These are phyloP conservation scores for Calcarius lapponicus DNA, from an alignment of 2,797 vertebrate species.

Conservation along the genomic window DNA sequence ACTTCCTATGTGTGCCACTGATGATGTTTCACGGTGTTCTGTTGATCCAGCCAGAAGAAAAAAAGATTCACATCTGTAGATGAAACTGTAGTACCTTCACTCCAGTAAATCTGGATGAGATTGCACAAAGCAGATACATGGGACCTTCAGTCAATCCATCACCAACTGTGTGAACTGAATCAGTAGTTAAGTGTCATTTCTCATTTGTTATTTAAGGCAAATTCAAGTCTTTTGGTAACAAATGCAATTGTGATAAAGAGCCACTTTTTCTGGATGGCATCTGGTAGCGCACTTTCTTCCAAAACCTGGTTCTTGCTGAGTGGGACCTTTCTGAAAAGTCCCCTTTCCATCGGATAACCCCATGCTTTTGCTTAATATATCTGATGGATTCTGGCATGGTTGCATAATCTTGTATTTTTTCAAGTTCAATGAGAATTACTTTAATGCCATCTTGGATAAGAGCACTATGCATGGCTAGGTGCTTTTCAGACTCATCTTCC, in stretches of 20 bases:
- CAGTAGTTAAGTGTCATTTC: background rate
- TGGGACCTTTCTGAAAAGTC: slow-evolving; percentile 43
- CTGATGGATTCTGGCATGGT: slow-evolving; percentile 86
- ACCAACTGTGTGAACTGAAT: background rate
- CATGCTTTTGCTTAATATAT: slow-evolving; percentile 85
- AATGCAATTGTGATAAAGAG: background rate
- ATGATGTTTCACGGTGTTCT: background rate
- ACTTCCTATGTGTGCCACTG: background rate
- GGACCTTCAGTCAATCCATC: background rate
- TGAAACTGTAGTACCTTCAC: background rate
- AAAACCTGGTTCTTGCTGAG: slow-evolving; percentile 82
- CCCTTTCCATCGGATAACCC: slow-evolving; percentile 81
- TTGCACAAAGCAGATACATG: background rate
- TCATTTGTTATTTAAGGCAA: background rate
- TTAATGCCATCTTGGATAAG: slow-evolving; percentile 79
- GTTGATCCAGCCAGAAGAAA: background rate
- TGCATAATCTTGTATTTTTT: slow-evolving; percentile 82
- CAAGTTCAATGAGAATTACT: slow-evolving; percentile 88
- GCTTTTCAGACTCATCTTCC: slow-evolving; percentile 82
- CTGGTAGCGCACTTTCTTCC: slow-evolving; percentile 87
- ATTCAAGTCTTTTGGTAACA: background rate
- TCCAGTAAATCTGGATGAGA: background rate
- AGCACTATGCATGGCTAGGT: slow-evolving; percentile 85
- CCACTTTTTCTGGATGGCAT: slow-evolving; percentile 80
- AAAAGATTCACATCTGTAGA: background rate